Base-by-base conservation (phyloP, 2,888 invertebrate genomes). In the Tetheella fluctuosa region DNA sequence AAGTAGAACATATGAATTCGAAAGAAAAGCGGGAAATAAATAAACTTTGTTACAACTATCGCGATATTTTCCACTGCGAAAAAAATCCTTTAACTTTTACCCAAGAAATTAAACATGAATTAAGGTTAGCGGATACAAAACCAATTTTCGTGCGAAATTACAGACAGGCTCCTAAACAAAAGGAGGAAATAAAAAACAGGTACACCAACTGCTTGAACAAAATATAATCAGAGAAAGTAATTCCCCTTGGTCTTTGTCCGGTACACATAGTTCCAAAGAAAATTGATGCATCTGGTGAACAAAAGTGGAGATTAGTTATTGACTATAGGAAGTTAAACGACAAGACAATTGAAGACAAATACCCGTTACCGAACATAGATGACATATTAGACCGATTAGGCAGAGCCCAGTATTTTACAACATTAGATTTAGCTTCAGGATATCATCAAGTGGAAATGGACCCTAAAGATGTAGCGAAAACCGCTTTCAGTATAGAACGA, bases 51-150 rank as follows among this genome's bases (percentile, higher is more conserved):
- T 67, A 60, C 15, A 61, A 79, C 42, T 81, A 70, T 60, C 60
- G 72, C 23, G 80, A 85, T 10, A 71, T 84, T 3, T 81, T 84
- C 58, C 68, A 81, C 52, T 67, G 65, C 13, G 77, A 80, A 37
- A 66, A 76, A 4, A 69, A 79, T 1, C 74, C 78, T 0, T 30
- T 84, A 37, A 71, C 76, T 0, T 74, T 73, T 8, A 81, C 80
- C 3, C 71, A 79, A 39, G 55, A 70, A 15, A 66, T 83, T 1
- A 77, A 77, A 68, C 86, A 86, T 15, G 59, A 77, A 62, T 76
- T 88, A n/a, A 71, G 69, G 58, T 6, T 72, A n/a, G 63, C 69
- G 2, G 70, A 68, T 8, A 28, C 63, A 12, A 65, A 60, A 54
- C 68, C 77, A 0, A 70, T 77, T 4, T 74, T 55, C 28, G 70